Conservation (phyloP, 2,797 vertebrate species). For the Pipistrellus kuhlii region DNA sequence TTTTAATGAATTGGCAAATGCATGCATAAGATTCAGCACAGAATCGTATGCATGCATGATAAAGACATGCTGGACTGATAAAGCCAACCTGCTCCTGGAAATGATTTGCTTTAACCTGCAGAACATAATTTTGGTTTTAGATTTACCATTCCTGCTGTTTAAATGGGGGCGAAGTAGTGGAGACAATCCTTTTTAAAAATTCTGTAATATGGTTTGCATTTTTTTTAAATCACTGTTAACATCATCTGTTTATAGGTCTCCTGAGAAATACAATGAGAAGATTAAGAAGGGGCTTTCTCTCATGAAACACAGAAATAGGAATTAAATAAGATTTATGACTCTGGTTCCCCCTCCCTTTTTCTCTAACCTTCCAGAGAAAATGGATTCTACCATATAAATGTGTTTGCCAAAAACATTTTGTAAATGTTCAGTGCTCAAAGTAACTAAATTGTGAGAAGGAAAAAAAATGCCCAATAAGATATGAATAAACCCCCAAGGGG, state of each 20-base stretch:
- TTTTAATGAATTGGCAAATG: not conserved
- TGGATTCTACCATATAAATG: constrained; percentile 31
- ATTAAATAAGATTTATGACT: constrained; percentile 73
- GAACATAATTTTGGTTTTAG: not conserved
- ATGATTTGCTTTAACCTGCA: not conserved
- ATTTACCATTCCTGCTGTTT: not conserved
- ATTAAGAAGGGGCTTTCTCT: constrained; percentile 57
- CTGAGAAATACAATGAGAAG: constrained; percentile 60
- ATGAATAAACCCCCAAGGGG: not conserved
- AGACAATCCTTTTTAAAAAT: not conserved
- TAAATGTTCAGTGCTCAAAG: constrained; percentile 34
- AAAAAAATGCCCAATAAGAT: constrained; percentile 49
- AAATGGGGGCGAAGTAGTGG: not conserved
- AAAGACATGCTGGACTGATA: no score
- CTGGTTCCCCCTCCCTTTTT: constrained; percentile 48
- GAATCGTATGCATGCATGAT: not conserved
- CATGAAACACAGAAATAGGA: constrained; percentile 44
- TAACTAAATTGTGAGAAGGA: constrained; percentile 56
- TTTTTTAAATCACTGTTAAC: constrained; percentile 42
- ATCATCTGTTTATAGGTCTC: constrained; percentile 62
- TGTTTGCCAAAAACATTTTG: constrained; percentile 55
- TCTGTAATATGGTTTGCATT: constrained; percentile 48
- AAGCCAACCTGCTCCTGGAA: not conserved
- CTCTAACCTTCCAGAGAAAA: constrained; percentile 57
- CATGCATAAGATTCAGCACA: not conserved